These are phyloP conservation scores for Phalloptychus januarius DNA, from an alignment of 2,797 vertebrate genomes.

Conservation along the genomic window DNA sequence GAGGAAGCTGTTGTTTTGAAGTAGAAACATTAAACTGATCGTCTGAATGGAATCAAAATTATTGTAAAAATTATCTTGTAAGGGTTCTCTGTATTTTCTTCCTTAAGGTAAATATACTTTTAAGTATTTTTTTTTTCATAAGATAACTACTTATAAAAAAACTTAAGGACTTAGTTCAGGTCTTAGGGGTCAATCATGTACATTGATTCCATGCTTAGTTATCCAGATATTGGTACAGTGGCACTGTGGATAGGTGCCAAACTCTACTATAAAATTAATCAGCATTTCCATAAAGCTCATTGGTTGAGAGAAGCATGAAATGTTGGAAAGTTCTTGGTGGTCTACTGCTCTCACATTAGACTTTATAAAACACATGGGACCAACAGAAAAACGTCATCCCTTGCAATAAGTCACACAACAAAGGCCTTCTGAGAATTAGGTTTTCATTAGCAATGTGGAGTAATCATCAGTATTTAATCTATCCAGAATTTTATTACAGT, in stretches of 20 bases:
- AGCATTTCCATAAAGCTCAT: background rate
- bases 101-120: background rate
- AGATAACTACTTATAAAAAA: background rate
- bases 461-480: background rate
- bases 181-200: background rate
- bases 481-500: background rate
- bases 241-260: background rate
- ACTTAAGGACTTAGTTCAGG: background rate
- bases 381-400: background rate
- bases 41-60: background rate
- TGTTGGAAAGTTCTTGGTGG: background rate
- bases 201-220: background rate
- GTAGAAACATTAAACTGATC: background rate
- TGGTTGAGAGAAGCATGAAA: background rate
- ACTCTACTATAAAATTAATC: background rate
- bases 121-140: background rate
- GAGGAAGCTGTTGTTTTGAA: conserved; percentile 53
- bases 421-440: background rate
- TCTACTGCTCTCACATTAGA: background rate
- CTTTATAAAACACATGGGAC: background rate
- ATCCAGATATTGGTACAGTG: background rate
- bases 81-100: background rate
- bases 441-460: background rate
- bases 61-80: background rate
- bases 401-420: background rate